Base-by-base conservation (phyloP, 2,888 invertebrate genomes). In the Meteorus colon region DNA sequence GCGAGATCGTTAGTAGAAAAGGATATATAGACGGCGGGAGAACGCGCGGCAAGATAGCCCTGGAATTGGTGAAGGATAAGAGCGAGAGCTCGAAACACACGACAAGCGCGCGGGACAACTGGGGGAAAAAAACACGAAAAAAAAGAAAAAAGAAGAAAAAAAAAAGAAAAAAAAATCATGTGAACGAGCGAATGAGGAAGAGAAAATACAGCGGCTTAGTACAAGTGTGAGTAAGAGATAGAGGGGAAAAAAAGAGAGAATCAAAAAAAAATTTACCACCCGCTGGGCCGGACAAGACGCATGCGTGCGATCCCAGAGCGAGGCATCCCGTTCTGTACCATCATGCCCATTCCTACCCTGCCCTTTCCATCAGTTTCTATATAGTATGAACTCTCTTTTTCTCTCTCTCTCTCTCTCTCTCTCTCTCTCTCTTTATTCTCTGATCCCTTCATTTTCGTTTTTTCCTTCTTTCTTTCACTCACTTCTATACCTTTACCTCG, bases 241-340 rank as follows among this genome's bases (percentile, higher is more conserved):
- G 55, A 74, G 79, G 34, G 34, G 2, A 34, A 34, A 8, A 34
- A 79, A 78, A 74, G 75, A 75, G 63, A 45, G 45, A 80, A 72
- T 81, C 76, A 77, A 80, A 79, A 81, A 80, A 80, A 77, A 80
- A 29, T 82, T 82, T 81, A 81, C 87, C 87, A 86, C 87, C 88
- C 88, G 87, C 87, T 88, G 88, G 82, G 87, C 75, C 79, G 82
- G 83, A 85, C 84, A 83, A 86, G 86, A 84, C 84, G 84, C 85
- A 84, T 84, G 85, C 84, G 85, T 85, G 84, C 83, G 85, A 88
- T 87, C 84, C 85, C 84, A 83, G 83, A 76, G 82, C 81, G 82
- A 78, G 84, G 83, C 84, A 82, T 84, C 81, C 82, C 81, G 77
- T 78, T 78, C 80, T 67, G 69, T 73, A 66, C 62, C 55, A 77